Evolutionary conservation across 2,888 invertebrate species (phyloP).

Genomic region (Campoletis raptor): DNA sequence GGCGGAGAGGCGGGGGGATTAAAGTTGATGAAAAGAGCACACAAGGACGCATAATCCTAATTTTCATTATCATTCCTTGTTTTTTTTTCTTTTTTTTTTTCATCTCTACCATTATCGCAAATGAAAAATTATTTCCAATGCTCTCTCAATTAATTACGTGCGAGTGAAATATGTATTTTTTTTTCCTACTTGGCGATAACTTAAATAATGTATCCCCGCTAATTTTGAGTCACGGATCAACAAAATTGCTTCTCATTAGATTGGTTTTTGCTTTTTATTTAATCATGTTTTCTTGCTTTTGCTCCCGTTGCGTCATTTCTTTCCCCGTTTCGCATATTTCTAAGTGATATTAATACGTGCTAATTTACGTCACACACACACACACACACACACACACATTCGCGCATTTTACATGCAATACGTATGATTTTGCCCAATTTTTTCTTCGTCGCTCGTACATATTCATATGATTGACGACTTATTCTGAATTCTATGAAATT

Average conservation of each 20-base stretch:
- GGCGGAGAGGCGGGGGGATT: slow-evolving; percentile 14
- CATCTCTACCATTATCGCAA: background rate
- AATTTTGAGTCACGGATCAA: slow-evolving; percentile 36
- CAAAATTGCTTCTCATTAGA: slow-evolving; percentile 64
- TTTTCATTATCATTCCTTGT: background rate
- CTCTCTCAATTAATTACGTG: background rate
- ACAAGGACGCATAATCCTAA: background rate
- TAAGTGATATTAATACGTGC: slow-evolving; percentile 27
- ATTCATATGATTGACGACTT: background rate
- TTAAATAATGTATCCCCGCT: slow-evolving; percentile 40
- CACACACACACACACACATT: slow-evolving; percentile 29
- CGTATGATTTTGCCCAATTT: slow-evolving; percentile 68
- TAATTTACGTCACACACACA: slow-evolving; percentile 25
- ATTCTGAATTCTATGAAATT: background rate
- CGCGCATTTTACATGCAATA: slow-evolving; percentile 56
- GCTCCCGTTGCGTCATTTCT: slow-evolving; percentile 30
- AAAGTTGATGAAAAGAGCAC: background rate
- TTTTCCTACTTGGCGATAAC: slow-evolving; percentile 51
- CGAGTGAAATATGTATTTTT: slow-evolving; percentile 33
- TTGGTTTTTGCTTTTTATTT: slow-evolving; percentile 41
- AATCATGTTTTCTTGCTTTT: slow-evolving; percentile 20
- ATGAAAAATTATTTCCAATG: slow-evolving; percentile 33
- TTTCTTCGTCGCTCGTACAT: background rate
- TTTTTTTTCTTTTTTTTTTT: background rate
- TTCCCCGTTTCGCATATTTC: slow-evolving; percentile 46